These are phyloP conservation scores for Pantherophis vulpinus DNA, from an alignment of 2,797 vertebrate species.

Conservation along the genomic window DNA sequence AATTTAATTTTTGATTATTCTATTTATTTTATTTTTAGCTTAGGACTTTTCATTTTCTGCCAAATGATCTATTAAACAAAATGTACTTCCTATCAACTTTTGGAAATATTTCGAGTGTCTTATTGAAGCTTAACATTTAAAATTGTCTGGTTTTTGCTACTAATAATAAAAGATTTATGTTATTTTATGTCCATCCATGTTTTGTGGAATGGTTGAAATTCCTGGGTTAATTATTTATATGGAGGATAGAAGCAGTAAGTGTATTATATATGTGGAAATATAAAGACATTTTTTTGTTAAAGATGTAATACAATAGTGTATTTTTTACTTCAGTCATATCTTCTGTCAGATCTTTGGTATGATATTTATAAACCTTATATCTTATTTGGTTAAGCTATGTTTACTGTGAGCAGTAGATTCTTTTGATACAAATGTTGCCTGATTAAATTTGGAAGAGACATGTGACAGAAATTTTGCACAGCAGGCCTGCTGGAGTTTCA, in stretches of 20 bases:
- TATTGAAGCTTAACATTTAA: slow-evolving; percentile 30
- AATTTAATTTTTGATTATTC: background rate
- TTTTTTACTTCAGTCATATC: background rate
- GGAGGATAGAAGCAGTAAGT: background rate
- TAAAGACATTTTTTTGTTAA: slow-evolving; percentile 1
- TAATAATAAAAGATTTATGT: slow-evolving; percentile 26
- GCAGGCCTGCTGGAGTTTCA: background rate
- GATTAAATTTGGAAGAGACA: slow-evolving; percentile 19
- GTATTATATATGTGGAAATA: background rate
- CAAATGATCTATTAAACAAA: slow-evolving; percentile 58
- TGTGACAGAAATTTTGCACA: background rate
- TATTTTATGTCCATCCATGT: background rate
- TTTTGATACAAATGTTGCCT: slow-evolving; percentile 18
- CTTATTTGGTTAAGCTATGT: slow-evolving; percentile 8
- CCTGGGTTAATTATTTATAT: background rate
- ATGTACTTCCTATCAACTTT: slow-evolving; percentile 54
- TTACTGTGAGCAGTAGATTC: slow-evolving; percentile 30
- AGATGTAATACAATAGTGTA: background rate
- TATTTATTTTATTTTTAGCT: slow-evolving; percentile 7
- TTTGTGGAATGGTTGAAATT: background rate
- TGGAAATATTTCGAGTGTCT: slow-evolving; percentile 43
- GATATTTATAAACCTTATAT: background rate
- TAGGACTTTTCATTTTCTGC: slow-evolving; percentile 46
- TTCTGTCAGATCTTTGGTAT: background rate
- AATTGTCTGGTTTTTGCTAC: slow-evolving; percentile 26